These are phyloP conservation scores for Scelioninae gen. 2 DNA, from an alignment of 2,888 invertebrate genomes.

Conservation along the genomic window DNA sequence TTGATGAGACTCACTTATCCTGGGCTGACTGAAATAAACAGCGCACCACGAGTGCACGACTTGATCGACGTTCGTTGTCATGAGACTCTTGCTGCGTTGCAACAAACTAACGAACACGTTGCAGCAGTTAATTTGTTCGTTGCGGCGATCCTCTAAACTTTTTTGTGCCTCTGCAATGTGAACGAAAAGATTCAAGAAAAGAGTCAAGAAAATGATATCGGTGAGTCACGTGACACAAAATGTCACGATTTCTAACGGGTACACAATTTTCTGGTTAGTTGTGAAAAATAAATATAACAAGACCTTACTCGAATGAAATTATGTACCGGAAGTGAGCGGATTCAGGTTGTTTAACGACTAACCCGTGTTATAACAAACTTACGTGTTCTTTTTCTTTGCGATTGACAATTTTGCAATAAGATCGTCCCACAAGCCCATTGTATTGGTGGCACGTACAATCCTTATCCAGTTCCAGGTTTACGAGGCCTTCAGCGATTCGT, in stretches of 20 bases:
- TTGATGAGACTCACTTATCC: slow-evolving; percentile 50
- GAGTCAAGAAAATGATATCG: too few relatives aligned
- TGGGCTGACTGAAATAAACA: slow-evolving; percentile 59
- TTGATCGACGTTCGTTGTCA: slow-evolving; percentile 57
- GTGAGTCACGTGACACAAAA: too few relatives aligned
- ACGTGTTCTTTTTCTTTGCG: slow-evolving; percentile 69
- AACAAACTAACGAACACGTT: slow-evolving; percentile 66
- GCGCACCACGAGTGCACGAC: slow-evolving; percentile 55
- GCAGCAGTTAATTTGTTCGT: slow-evolving; percentile 62
- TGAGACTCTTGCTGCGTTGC: slow-evolving; percentile 56
- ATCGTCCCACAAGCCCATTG: slow-evolving; percentile 65
- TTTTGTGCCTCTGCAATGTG: slow-evolving; percentile 68
- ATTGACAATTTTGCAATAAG: slow-evolving; percentile 71
- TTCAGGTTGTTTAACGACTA: too few relatives aligned
- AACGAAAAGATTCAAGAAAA: slow-evolving; percentile 1
- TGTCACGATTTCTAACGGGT: too few relatives aligned
- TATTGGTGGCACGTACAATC: slow-evolving; percentile 72
- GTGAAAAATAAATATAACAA: too few relatives aligned
- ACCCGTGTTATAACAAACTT: too few relatives aligned
- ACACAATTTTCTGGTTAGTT: too few relatives aligned
- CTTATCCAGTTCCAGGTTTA: slow-evolving; percentile 68
- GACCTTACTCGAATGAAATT: too few relatives aligned
- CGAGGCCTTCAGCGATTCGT: slow-evolving; percentile 70
- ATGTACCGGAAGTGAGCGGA: too few relatives aligned
- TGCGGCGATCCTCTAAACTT: slow-evolving; percentile 54